Conservation (phyloP, 2,113 vertebrate genomes). For the Grammomys dolichurus region DNA sequence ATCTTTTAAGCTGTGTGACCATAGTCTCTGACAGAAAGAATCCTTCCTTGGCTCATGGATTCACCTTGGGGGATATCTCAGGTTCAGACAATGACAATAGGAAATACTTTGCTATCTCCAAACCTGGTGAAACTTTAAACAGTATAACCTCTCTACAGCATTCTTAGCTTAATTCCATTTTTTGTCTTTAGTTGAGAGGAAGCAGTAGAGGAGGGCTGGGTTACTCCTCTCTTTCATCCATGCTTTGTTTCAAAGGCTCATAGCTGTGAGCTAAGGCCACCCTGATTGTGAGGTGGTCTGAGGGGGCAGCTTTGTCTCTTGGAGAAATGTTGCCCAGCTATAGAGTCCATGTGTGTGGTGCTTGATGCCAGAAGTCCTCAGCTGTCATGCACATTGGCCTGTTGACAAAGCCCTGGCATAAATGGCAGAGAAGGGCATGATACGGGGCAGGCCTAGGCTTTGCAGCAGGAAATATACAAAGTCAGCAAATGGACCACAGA, state of each 20-base stretch:
- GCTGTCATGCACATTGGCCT: not conserved
- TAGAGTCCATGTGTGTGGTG: not conserved
- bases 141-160: not conserved
- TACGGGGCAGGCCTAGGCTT: not conserved
- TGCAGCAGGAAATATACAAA: not conserved
- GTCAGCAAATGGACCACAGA: not conserved
- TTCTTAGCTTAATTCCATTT: constrained; percentile 7
- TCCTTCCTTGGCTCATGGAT: not conserved
- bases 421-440: not conserved
- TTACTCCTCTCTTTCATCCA: constrained; percentile 19
- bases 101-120: not conserved
- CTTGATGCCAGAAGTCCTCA: not conserved
- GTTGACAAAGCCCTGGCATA: not conserved
- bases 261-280: not conserved
- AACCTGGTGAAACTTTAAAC: not conserved
- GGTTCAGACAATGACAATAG: not conserved
- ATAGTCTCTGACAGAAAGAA: not conserved
- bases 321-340: rapidly evolving
- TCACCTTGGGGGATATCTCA: not conserved
- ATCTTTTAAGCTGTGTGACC: not conserved
- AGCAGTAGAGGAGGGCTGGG: rapidly evolving
- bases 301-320: not conserved
- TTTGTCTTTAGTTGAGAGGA: not conserved
- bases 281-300: no score
- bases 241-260: not conserved